These are phyloP conservation scores for Ia io DNA, from an alignment of 2,113 vertebrate genomes.

Conservation along the genomic window DNA sequence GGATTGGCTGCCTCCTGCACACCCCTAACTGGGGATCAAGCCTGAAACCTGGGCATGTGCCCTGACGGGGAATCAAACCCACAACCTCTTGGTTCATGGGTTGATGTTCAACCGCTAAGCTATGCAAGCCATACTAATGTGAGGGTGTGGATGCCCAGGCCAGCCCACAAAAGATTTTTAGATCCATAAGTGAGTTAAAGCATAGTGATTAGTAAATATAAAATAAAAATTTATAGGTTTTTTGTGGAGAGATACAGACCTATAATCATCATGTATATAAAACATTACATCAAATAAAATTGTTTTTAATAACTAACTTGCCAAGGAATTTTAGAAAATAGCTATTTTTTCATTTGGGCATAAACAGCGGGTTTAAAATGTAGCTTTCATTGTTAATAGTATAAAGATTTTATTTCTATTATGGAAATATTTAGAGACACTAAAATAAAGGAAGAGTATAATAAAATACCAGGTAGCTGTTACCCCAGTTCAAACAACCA, in stretches of 20 bases:
- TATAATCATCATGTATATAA: background rate
- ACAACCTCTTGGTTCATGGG: too few relatives aligned
- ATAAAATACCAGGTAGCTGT: background rate
- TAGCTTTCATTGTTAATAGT: background rate
- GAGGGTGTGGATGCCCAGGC: background rate
- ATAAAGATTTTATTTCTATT: background rate
- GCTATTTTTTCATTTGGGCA: background rate
- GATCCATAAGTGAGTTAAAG: background rate
- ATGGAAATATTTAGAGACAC: background rate
- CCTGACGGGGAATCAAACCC: too few relatives aligned
- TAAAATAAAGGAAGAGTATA: background rate
- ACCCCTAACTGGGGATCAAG: too few relatives aligned
- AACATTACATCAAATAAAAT: constrained; percentile 12
- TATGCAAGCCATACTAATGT: background rate
- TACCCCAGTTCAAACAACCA: background rate
- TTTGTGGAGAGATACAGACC: background rate
- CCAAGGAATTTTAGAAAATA: background rate
- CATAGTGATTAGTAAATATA: constrained; percentile 41
- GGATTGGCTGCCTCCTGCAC: too few relatives aligned
- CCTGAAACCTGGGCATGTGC: too few relatives aligned
- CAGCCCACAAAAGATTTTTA: constrained; percentile 22
- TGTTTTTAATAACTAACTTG: background rate
- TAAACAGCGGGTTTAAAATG: constrained; percentile 30
- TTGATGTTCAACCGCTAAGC: too few relatives aligned
- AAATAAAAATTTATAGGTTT: constrained; percentile 26